Evolutionary conservation across 2,797 vertebrate species (phyloP), one percentile per base, ranked within the genome.

Genomic region (Balearica regulorum): DNA sequence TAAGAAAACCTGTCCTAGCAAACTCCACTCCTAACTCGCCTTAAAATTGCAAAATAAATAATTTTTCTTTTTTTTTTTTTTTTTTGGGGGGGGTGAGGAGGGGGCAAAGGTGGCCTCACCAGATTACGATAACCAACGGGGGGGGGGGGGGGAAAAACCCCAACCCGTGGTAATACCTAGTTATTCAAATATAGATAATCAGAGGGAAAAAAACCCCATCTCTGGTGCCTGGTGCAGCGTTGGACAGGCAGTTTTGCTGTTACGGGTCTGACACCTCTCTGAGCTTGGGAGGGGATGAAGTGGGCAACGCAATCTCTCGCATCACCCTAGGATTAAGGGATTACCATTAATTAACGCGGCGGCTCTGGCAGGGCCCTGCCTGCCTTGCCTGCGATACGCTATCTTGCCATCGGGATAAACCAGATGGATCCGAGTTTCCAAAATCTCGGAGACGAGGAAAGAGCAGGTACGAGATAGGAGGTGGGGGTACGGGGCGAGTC

Each of bases 261-360:
- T 61, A 16, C 0, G 37, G 64, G 39, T 37, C 84, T 46, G 72
- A 60, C 55, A 51, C 66, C 28, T 85, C 48, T 5, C 28, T 19
- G n/a, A 1, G 2, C 70, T 66, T 51, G 26, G 37, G 25, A 81
- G 51, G 37, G 51, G 82, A 77, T 33, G 43, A 81, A 87, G 39
- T 39, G 79, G 73, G 98, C 98, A 98, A 96, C 95, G 95, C 94
- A 94, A 97, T 97, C 97, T 97, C 97, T 97, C 94, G 87, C 97
- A 98, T 98, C 98, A 98, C 97, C 97, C 96, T 76, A 77, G 98
- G 98, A 99, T 99, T 98, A 99, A 99, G 98, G 98, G 98, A 99
- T 99, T 99, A 99, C 97, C 98, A 99, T 99, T 99, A 98, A 99
- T 99, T 99, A 99, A 97, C 94, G 96, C 98, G 92, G 97, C 94